Base-by-base conservation (phyloP, 2,113 vertebrate genomes). In the Microcebus lehilahytsara region DNA sequence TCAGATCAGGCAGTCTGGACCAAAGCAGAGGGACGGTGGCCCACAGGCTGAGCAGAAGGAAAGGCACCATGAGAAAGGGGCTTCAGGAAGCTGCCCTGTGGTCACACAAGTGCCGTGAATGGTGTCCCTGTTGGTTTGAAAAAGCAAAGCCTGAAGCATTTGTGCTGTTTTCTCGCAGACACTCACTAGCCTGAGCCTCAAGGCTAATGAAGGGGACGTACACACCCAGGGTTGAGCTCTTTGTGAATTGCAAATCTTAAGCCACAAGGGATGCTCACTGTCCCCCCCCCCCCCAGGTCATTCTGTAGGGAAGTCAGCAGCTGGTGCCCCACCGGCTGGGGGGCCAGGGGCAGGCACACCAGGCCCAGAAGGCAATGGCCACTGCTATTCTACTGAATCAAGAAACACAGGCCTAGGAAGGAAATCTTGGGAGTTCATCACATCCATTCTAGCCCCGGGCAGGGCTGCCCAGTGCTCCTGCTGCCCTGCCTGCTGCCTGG, bases 61-160 rank as follows among this genome's bases (percentile, higher is more conserved):
- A 51, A 67, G 40, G 49, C 12, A 2, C n/a, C 0, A 0, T 74
- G 62, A 88, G 25, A 19, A 53, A 5, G 2, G 3, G 19, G 62
- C 11, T 9, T n/a, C 7, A 1, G 95, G 37, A 67, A 20, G n/a
- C 67, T 30, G 46, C 17, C 53, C 69, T n/a, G 83, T 66, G 58
- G 46, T 56, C 74, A 3, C 17, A 2, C 0, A 0, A 51, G 37
- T 40, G 37, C 23, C 19, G 1, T 7, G 34, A 30, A 42, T 9
- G 46, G 40, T 46, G 11, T 9, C 30, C 12, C 10, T 62, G 34
- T 16, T 17, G 66, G 60, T 90, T 3, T 60, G 42, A 64, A 75
- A 30, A 30, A 72, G 64, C 37, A 25, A 94, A 67, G n/a, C 51
- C 46, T 58, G 46, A 69, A n/a, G n/a, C 20, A 1, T 37, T 16